Evolutionary conservation across 2,113 vertebrate species (phyloP), one percentile per base, ranked within the genome.

Genomic region (Rhynchopsitta pachyrhyncha): DNA sequence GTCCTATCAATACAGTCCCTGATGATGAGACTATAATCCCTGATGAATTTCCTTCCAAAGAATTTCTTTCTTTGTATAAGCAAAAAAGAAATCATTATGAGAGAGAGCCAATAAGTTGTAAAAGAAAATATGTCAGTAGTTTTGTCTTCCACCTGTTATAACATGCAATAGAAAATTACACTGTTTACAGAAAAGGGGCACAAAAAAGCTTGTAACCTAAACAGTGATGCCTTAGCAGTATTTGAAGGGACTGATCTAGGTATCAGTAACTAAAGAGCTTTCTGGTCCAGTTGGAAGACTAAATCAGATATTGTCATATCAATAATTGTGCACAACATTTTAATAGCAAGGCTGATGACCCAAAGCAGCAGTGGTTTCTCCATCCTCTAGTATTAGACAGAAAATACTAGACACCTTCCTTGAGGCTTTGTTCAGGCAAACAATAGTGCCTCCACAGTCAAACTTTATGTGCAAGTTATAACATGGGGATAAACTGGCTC

Each of bases 401-500:
- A 4, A 90, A 86, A 82, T 73, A 16, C 8, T 39, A 37, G 7
- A 52, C 37, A 17, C 2, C 1, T 69, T 93, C n/a, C 4, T 52
- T 10, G 31, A 53, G 53, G 18, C 20, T 76, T 93, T 62, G 4
- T 55, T 49, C 17, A 69, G 14, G 27, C 14, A 82, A 88, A 52
- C 15, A 69, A 10, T 10, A 57, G n/a, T 23, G 19, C 4, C 42
- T 78, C 25, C 78, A 27, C 19, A n/a, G 31, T 44, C 69, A 69
- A 53, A 57, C 8, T 60, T 80, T 15, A 31, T 0, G 2, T 27
- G 37, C 9, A n/a, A 9, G 8, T 17, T 60, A 28, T 28, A 81
- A 44, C 2, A 0, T 33, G 17, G 6, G 13, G 2, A n/a, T 78
- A 80, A 62, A 4, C 25, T 31, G 9, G 2, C 8, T 77, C 8